Base-by-base conservation (phyloP, 2,797 vertebrate genomes). In the Prionace glauca region DNA sequence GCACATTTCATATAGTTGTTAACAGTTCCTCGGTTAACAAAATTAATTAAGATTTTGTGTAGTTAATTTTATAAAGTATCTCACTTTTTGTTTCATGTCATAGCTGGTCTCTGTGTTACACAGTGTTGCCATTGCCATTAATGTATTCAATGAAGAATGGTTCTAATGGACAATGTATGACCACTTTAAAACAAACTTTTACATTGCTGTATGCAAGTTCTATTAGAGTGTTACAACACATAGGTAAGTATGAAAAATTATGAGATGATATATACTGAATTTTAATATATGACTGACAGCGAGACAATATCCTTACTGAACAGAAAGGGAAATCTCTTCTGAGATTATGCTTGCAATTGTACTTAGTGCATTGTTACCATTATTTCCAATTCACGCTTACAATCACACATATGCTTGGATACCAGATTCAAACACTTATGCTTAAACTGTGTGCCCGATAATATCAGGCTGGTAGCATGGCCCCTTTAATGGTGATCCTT, bases 161-260 rank as follows among this genome's bases (percentile, higher is more conserved):
- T 32, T 72, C 69, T 74, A 94, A 94, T 94, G 69, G 67, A 74
- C 24, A 45, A 94, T 26, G 24, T 94, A 56, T 94, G 69, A 94
- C 41, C 69, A 74, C 12, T 29, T 74, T 94, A 45, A 94, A 18
- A 50, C 10, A 10, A 26, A 36, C 45, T 72, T 94, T 72, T 72
- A 50, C 24, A 74, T 72, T 71, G 41, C 26, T 14, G 69, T 29
- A 16, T 50, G 41, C 41, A 74, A 71, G 12, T 74, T 94, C 71
- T 72, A 72, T 74, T 94, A 74, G 24, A 71, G 36, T 41, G 45
- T 41, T n/a, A 29, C 20, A 32, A 22, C 88, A 65, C 50, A 90
- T 4, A 36, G 60, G 14, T 10, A 67, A 91, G 62, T 65, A 67
- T 60, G 26, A 62, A 36, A 50, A 74, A 32, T n/a, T 50, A 65